Conservation (phyloP, 2,888 invertebrate species). For the Camponotus fellah region DNA sequence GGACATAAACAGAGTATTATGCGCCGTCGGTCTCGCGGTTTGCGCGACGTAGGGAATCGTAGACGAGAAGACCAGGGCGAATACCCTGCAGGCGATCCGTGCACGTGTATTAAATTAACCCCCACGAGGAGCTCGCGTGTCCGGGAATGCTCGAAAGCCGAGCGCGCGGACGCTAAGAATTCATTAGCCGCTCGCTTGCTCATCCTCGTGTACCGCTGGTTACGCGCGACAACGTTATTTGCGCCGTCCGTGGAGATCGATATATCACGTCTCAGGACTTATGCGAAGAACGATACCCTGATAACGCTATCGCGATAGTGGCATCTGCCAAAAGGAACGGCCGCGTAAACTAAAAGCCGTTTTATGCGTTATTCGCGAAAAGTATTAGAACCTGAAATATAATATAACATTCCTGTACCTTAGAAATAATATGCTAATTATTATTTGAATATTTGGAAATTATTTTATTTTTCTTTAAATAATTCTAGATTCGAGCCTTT, state of each 20-base stretch:
- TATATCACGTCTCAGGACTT: constrained; percentile 40
- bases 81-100: constrained; percentile 81
- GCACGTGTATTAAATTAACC: constrained; percentile 82
- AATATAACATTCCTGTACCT: not conserved
- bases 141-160: constrained; percentile 77
- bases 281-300: constrained; percentile 31
- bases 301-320: constrained; percentile 19
- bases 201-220: constrained; percentile 45
- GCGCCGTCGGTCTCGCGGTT: constrained; percentile 54
- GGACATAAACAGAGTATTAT: constrained; percentile 67
- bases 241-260: constrained; percentile 37
- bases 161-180: constrained; percentile 76
- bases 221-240: constrained; percentile 49
- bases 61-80: constrained; percentile 72
- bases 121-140: constrained; percentile 74
- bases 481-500: not conserved
- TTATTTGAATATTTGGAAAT: not conserved
- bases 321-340: constrained; percentile 1
- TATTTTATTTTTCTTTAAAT: not conserved
- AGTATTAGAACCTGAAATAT: not conserved
- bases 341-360: not conserved
- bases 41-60: constrained; percentile 55
- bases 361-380: not conserved
- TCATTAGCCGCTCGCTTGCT: constrained; percentile 70
- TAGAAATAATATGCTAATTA: not conserved